Evolutionary conservation across 2,888 invertebrate genomes (phyloP), one percentile per base, ranked within the genome.

Genomic region (Agapostemon virescens): DNA sequence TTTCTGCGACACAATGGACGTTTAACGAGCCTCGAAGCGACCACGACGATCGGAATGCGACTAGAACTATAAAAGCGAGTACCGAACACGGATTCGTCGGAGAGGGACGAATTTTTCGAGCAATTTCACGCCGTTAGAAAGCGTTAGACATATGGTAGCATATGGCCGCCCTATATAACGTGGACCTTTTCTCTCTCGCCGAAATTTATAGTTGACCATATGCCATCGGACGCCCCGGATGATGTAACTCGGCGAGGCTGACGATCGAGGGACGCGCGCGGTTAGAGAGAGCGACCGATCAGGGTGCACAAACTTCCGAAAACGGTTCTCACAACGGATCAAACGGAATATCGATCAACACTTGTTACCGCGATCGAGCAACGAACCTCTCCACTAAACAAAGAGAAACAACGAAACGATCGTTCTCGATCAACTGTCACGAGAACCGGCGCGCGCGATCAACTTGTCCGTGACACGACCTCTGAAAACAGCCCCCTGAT

Each of bases 171-270:
- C 68, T 20, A 36, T 36, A 20, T 49, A 63, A 40, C 38, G 17
- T 33, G 30, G 70, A 80, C 77, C 45, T 26, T 26, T 70, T 52
- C 30, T 40, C 30, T 40, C 78, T 30, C 71, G 85, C 82, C 84
- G 69, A 83, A 85, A 75, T 84, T 83, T 69, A 23, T 77, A 69
- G 80, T 70, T 64, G 74, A 66, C 85, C 89, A 89, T 89, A 87
- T 89, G 88, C 45, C 61, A 26, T 23, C 17, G 52, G 40, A 30
- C 4, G 40, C 61, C 45, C 30, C 71, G 63, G 52, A 69, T 69
- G 71, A 45, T 81, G 82, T 40, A 77, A 74, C 69, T 68, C 38
- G 26, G n/a, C 26, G 69, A 82, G 55, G 49, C 66, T 26, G 49
- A 69, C 20, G 49, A 64, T 36, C 38, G 45, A 1, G 49, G 26